phyloP scores from a whole-genome alignment of 2,113 vertebrate species.

The Pteruthius melanotis region DNA sequence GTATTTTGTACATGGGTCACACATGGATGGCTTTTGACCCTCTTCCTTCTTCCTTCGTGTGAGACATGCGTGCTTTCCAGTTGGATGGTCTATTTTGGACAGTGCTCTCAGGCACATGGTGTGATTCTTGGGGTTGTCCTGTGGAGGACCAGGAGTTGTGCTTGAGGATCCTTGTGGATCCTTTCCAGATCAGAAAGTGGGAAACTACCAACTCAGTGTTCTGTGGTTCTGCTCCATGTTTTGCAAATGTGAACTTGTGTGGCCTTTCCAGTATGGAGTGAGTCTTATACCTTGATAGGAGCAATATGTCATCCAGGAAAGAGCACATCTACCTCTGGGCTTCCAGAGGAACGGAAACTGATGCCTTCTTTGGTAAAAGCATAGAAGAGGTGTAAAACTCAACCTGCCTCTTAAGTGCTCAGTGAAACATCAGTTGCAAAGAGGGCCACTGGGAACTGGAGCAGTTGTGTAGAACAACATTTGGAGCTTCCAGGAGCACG shows the following conservation, averaged over 20 bases:
- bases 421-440: not conserved
- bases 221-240: not conserved
- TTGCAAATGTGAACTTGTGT: not conserved
- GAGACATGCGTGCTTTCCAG: not conserved
- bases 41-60: not conserved
- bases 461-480: not conserved
- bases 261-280: fast-evolving
- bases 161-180: fast-evolving
- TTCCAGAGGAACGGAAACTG: not conserved
- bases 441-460: not conserved
- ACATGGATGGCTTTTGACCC: not conserved
- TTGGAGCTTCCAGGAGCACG: not conserved
- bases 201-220: not conserved
- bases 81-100: not conserved
- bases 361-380: not conserved
- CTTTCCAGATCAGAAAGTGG: not conserved
- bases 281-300: not conserved
- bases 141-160: not conserved
- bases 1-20: not conserved
- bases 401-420: not conserved
- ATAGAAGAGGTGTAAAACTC: not conserved
- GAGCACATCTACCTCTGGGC: fast-evolving
- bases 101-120: not conserved
- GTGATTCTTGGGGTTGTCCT: not conserved
- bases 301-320: too few species aligned